Percentiles rank a stretch among this genome's conserved stretches.
These are phyloP conservation scores for Phylloscopus trochiloides DNA, from an alignment of 2,113 vertebrate genomes.

Conservation along the genomic window DNA sequence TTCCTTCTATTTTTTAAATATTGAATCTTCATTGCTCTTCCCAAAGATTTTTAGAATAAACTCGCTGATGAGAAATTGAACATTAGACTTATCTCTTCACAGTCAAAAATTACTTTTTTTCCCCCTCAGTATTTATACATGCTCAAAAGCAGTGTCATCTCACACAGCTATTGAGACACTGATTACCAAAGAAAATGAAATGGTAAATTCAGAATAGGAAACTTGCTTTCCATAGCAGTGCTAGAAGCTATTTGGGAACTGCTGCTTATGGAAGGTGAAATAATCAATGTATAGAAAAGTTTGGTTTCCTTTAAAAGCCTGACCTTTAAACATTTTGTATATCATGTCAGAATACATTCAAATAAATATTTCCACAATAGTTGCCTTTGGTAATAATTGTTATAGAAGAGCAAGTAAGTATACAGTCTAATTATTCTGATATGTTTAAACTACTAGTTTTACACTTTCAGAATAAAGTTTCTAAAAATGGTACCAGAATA, in stretches of 20 bases:
- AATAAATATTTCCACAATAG: not conserved
- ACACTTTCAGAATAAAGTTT: not conserved
- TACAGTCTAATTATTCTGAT: not conserved
- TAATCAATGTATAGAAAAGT: not conserved
- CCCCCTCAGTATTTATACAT: not conserved
- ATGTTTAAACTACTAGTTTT: not conserved
- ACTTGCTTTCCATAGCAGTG: not conserved
- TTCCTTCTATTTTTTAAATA: not conserved
- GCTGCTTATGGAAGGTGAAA: not conserved
- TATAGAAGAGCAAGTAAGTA: not conserved
- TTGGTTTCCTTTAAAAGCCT: not conserved
- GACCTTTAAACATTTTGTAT: not conserved
- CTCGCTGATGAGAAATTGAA: not conserved
- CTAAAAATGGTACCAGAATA: not conserved
- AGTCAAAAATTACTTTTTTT: not conserved
- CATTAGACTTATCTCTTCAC: not conserved
- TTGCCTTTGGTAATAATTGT: not conserved
- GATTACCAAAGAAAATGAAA: not conserved
- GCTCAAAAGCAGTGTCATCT: not conserved
- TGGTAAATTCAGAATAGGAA: not conserved
- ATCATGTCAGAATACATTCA: not conserved
- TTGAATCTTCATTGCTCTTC: not conserved
- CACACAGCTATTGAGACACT: not conserved
- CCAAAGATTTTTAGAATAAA: not conserved
- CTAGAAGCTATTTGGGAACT: not conserved